Percentiles rank a stretch among this genome's conserved stretches.
phyloP scores from a whole-genome alignment of 64 coral and sea anemone genomes.

The Montipora foliosa region DNA sequence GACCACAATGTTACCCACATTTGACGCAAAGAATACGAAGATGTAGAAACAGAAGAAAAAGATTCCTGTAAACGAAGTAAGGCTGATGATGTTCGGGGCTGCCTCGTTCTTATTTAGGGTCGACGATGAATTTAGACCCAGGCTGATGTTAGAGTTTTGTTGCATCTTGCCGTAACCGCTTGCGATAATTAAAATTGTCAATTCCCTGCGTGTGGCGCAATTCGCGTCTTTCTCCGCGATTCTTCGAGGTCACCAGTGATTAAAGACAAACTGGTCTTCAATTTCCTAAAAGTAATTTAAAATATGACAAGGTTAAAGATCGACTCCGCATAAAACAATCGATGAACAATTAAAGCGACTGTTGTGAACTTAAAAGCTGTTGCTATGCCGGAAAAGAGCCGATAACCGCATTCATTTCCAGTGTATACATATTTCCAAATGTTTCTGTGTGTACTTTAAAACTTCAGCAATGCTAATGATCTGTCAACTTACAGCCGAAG shows the following conservation, averaged over 20 bases:
- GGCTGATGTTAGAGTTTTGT: background rate
- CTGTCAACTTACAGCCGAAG: slow-evolving; percentile 8
- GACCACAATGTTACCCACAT: slow-evolving; percentile 60
- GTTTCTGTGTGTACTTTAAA: background rate
- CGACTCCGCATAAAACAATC: background rate
- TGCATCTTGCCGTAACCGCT: background rate
- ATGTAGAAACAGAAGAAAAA: slow-evolving; percentile 70
- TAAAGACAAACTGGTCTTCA: background rate
- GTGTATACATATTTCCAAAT: slow-evolving; percentile 11
- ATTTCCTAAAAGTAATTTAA: background rate
- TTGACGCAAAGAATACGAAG: slow-evolving; percentile 58
- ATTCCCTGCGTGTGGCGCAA: background rate
- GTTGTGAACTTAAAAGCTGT: background rate
- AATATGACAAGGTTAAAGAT: background rate
- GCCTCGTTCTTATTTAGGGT: background rate
- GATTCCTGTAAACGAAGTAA: slow-evolving; percentile 63
- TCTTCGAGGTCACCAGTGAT: background rate
- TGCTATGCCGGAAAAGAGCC: background rate
- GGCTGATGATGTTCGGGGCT: background rate
- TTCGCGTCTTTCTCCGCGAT: background rate
- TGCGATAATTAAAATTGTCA: no score
- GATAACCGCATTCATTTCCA: background rate
- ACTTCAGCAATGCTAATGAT: background rate
- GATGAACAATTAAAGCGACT: background rate
- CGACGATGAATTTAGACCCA: background rate